phyloP scores from a whole-genome alignment of 2,888 invertebrate species.

The Tenthredo livida region DNA sequence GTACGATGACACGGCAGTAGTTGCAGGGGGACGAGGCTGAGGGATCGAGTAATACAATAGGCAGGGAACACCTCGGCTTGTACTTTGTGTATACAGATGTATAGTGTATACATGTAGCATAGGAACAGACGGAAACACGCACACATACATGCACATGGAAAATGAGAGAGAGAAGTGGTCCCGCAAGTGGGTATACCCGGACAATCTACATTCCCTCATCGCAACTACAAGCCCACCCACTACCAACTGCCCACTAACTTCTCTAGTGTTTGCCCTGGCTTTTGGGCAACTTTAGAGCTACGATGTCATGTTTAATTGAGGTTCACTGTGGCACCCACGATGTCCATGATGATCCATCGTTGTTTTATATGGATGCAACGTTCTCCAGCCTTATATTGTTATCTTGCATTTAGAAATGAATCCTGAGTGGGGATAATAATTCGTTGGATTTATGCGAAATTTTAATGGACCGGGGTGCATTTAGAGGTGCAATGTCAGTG shows the following conservation, averaged over 20 bases:
- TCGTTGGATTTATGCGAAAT: background rate
- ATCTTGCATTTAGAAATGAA: background rate
- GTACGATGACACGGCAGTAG: background rate
- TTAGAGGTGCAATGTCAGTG: background rate
- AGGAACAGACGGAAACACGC: background rate
- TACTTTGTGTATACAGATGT: background rate
- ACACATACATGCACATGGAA: background rate
- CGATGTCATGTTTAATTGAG: conserved; percentile 17
- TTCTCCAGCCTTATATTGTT: no score
- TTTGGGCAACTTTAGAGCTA: conserved; percentile 19
- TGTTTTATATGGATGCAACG: background rate
- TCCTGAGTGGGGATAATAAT: background rate
- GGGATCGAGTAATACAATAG: conserved; percentile 7
- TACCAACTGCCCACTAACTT: background rate
- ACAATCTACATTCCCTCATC: conserved; percentile 16
- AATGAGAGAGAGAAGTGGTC: background rate
- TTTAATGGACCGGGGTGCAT: background rate
- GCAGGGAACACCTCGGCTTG: conserved; percentile 9
- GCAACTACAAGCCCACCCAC: conserved; percentile 17
- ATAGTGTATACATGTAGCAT: no score
- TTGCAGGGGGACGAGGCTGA: background rate
- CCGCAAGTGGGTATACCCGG: conserved; percentile 23
- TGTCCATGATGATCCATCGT: background rate
- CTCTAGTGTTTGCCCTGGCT: conserved; percentile 24
- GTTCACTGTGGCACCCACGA: background rate